Evolutionary conservation across 2,113 vertebrate genomes (phyloP), one percentile per base, ranked within the genome.

Genomic region (Salminus brasiliensis): DNA sequence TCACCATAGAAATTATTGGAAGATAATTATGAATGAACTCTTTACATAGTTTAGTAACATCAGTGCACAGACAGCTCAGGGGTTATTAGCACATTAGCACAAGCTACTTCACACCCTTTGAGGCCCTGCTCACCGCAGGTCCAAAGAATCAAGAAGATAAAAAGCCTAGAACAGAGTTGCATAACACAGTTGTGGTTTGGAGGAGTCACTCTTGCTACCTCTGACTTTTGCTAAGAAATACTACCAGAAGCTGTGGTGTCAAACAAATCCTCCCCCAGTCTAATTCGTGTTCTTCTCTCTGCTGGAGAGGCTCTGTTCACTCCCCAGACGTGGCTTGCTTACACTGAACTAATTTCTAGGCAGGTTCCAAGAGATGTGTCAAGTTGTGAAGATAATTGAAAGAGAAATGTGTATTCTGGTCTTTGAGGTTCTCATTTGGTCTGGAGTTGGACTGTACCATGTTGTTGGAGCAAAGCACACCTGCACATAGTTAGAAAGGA

Each of bases 161-260:
- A 65, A 62, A 55, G 47, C 78, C 80, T 67, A 66, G 74, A 69
- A 60, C 78, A 5, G 34, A 80, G 81, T 84, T 87, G 84, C 82
- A 79, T 84, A 90, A 86, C 81, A 81, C 39, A 6, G 59, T 66
- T 36, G 34, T n/a, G 60, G 21, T 47, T 25, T 47, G 32, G 15
- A 74, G 29, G 2, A n/a, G n/a, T n/a, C 16, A 4, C 41, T 41
- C 12, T 18, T 29, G 36, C 53, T 27, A 36, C 16, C 27, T 34
- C 18, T 32, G 49, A n/a, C 8, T n/a, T n/a, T n/a, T n/a, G n/a
- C n/a, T n/a, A n/a, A n/a, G n/a, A n/a, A n/a, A n/a, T n/a, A n/a
- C n/a, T n/a, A n/a, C n/a, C n/a, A n/a, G n/a, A n/a, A n/a, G n/a
- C n/a, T n/a, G n/a, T n/a, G n/a, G n/a, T n/a, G n/a, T n/a, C n/a